A percentile compares a stretch with the other conserved stretches of the same genome.
Evolutionary conservation across 2,113 vertebrate species (phyloP).

Genomic region (Aspidoscelis tigris): DNA sequence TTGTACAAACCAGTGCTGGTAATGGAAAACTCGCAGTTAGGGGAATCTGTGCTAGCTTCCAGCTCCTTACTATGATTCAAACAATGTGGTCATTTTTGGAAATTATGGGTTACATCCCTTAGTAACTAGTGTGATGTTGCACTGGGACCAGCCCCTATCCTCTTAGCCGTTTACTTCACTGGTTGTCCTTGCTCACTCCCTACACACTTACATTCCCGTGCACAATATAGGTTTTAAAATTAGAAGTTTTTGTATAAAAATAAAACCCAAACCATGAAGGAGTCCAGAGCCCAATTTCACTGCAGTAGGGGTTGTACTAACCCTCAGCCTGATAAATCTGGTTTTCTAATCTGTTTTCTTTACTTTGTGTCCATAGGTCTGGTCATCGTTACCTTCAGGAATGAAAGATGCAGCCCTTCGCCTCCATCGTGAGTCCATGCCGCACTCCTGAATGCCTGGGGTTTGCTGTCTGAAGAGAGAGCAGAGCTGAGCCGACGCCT

Average conservation of each 20-base stretch:
- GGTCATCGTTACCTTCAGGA: background rate
- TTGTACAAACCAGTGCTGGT: too few relatives aligned
- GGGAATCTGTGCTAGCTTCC: too few relatives aligned
- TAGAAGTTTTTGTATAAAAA: background rate
- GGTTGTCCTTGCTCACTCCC: too few relatives aligned
- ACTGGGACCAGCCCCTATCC: too few relatives aligned
- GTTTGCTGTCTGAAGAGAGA: background rate
- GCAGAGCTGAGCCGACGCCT: background rate
- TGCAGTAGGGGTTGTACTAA: background rate
- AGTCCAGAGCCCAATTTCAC: background rate
- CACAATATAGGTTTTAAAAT: background rate
- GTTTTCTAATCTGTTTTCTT: background rate
- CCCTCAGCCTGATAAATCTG: background rate
- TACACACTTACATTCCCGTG: too few relatives aligned
- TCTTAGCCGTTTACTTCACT: too few relatives aligned
- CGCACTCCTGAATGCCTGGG: background rate
- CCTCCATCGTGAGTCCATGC: background rate
- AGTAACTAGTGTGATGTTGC: too few relatives aligned
- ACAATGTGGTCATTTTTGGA: too few relatives aligned
- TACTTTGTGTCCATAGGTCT: slow-evolving; percentile 1
- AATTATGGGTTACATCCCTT: too few relatives aligned
- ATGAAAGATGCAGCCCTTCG: background rate
- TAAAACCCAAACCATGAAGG: background rate
- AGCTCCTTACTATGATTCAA: too few relatives aligned
- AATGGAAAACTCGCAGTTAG: too few relatives aligned